Conservation (phyloP, 2,113 vertebrate genomes). For the Drymodes brunneopygia region DNA sequence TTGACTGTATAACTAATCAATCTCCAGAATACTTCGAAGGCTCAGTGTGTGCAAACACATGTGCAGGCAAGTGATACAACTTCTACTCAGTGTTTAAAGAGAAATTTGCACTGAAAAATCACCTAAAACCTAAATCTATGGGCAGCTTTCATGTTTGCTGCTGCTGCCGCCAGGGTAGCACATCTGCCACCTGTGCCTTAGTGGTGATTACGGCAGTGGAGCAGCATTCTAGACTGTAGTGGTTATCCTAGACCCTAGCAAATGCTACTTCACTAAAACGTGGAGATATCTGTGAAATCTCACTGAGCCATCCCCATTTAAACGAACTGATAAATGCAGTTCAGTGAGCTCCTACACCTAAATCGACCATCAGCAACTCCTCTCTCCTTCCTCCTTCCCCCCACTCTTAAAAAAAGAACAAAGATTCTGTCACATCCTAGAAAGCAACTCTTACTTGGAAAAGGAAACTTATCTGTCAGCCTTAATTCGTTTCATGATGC, state of each 20-base stretch:
- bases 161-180: background rate
- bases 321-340: background rate
- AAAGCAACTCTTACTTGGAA: constrained; percentile 8
- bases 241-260: background rate
- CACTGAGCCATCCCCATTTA: background rate
- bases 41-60: background rate
- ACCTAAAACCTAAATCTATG: background rate
- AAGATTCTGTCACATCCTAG: background rate
- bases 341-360: background rate
- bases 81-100: background rate
- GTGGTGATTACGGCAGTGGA: rapidly evolving
- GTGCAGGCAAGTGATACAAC: background rate
- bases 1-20: background rate
- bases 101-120: background rate
- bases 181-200: background rate
- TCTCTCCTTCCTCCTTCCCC: background rate
- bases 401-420: background rate
- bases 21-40: background rate
- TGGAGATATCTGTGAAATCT: background rate
- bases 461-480: background rate
- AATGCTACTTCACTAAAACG: background rate
- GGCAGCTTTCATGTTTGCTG: background rate
- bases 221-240: background rate
- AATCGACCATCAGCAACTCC: background rate
- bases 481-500: background rate